Evolutionary conservation across 1,140 invertebrate species (phyloP), one percentile per base, ranked within the genome.

Genomic region (Tetramorium simillimum): DNA sequence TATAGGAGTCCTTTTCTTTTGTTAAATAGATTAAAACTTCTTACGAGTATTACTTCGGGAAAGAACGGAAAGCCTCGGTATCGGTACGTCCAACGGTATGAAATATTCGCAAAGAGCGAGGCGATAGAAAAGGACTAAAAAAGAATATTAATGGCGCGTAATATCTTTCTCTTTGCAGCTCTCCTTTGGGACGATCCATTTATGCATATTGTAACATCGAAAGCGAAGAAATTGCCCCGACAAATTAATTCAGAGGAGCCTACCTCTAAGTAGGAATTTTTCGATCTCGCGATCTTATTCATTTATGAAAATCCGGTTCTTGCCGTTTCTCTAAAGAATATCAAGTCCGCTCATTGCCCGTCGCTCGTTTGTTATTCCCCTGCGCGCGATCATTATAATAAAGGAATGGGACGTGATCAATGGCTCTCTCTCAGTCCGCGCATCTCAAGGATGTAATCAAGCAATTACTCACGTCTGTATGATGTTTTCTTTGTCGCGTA

Each of bases 401-500:
- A 46, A 75, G 40, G 18, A 84, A 33, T 73, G 24, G 21, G 18
- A 60, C 51, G 40, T 37, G 69, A 84, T 49, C 78, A 58, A 73
- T 73, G 21, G 67, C 37, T 5, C 37, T 58, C 24, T 53, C 21
- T 21, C 33, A n/a, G 21, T 18, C 37, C 37, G 53, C 10, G 12
- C 40, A 60, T 58, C 63, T 51, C 24, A 16, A 58, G 53, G 80
- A 73, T 73, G 49, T 24, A 58, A 73, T 58, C 80, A 56, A 21
- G 24, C 67, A 86, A 91, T 58, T 62, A 28, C 93, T 92, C 65
- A 96, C 96, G 95, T 98, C 91, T 98, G 97, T 91, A 98, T 98
- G 56, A 98, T 96, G 53, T 97, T 97, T 92, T 98, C 98, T 88
- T 98, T 98, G 93, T 98, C 97, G 75, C 96, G 96, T 9, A 98